Percentiles rank a stretch among this genome's conserved stretches.
Conservation (phyloP, 2,797 vertebrate species). For the Tympanoctomys barrerae region DNA sequence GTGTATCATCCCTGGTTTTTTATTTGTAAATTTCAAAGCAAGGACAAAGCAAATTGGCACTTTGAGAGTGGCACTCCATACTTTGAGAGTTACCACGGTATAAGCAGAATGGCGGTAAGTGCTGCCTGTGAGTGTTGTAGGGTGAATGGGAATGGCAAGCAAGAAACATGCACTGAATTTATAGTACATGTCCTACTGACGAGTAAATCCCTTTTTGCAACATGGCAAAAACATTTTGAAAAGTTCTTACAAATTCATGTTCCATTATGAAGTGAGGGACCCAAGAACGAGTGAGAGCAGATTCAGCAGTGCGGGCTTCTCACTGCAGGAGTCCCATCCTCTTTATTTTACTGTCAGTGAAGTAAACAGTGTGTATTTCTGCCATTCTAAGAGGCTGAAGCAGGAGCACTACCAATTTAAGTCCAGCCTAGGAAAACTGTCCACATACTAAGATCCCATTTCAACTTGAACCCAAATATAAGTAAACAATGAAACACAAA, state of each 20-base stretch:
- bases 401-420: neutral
- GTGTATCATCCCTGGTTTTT: neutral
- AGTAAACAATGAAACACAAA: neutral
- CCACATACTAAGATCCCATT: neutral
- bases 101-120: neutral
- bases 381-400: neutral
- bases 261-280: neutral
- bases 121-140: neutral
- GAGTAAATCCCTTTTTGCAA: neutral
- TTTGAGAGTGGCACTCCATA: neutral
- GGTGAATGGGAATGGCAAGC: neutral
- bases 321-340: neutral
- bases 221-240: slow-evolving; percentile 1
- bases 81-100: neutral
- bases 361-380: neutral
- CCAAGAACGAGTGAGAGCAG: neutral
- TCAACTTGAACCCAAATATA: neutral
- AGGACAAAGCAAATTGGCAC: neutral
- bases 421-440: neutral
- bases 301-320: neutral
- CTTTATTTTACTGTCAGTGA: neutral
- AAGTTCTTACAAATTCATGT: neutral
- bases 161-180: neutral
- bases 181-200: neutral
- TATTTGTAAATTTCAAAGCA: neutral